Base-by-base conservation (phyloP, 2,113 vertebrate species). In the Scortum barcoo region DNA sequence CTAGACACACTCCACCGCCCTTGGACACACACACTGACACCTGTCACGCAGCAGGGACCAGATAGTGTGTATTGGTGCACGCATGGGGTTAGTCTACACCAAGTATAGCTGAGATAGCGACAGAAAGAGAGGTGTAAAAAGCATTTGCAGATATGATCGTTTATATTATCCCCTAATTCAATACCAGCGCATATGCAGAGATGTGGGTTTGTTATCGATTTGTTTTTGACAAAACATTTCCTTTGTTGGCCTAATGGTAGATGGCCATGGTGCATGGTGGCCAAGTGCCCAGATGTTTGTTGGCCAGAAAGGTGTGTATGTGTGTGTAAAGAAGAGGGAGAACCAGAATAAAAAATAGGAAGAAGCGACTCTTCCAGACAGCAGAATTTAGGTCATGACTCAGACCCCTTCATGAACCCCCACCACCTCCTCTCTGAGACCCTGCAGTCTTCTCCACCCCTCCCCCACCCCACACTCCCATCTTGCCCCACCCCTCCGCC, bases 301-400 rank as follows among this genome's bases (percentile, higher is more conserved):
- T 68, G 63, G 24, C 30, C 5, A 19, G 60, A 24, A 46, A 63
- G 40, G 51, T 50, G 30, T 56, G 22, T 42, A 17, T 60, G 2
- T 48, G 12, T 57, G 7, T 54, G 5, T 74, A 14, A 30, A 30
- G 54, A 68, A 61, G 60, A 4, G 7, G n/a, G 33, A 60, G 48
- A 73, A 22, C 13, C 14, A 62, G 36, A 86, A 54, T n/a, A 85
- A 69, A 83, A 69, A 83, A 50, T 48, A 53, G 40, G 53, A 65
- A 63, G 65, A 26, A 60, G 78, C 26, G 44, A 78, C 84, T 76
- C 69, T 77, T 84, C 68, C 38, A 86, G 76, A 91, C 68, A 7
- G 71, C 71, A 88, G 85, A 91, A 95, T 94, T 92, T 94, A 93
- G 94, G 93, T 94, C 94, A 95, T 89, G 89, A 91, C 87, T 92